phyloP scores from a whole-genome alignment of 2,797 vertebrate genomes.

The Malacoctenus gilli region DNA sequence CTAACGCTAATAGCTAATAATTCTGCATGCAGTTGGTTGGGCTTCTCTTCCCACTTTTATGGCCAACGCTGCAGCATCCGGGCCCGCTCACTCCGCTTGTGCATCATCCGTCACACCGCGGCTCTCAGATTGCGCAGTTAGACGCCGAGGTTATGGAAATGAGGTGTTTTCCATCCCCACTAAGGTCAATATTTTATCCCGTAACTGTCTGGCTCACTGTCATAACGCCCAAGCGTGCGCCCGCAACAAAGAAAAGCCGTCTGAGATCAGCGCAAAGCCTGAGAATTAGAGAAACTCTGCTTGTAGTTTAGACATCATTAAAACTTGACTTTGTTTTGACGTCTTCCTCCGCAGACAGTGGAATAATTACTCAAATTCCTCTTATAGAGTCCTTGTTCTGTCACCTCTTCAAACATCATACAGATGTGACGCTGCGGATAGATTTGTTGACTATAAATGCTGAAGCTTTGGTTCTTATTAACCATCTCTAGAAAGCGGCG shows the following conservation, averaged over 20 bases:
- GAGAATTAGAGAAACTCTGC: too few species aligned
- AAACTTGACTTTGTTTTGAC: too few species aligned
- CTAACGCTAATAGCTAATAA: conserved; percentile 59
- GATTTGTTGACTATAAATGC: too few species aligned
- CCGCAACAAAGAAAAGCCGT: background rate
- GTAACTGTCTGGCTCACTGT: background rate
- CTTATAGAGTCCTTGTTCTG: too few species aligned
- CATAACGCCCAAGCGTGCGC: background rate
- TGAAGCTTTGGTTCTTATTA: too few species aligned
- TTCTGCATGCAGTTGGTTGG: conserved; percentile 40
- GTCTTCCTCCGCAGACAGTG: too few species aligned
- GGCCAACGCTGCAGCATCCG: background rate
- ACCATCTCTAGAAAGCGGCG: too few species aligned
- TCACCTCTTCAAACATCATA: too few species aligned
- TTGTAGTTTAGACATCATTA: too few species aligned
- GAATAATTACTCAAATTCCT: too few species aligned
- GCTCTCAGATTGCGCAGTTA: conserved; percentile 10
- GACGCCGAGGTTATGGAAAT: background rate
- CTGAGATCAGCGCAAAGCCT: too few species aligned
- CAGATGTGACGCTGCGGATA: too few species aligned
- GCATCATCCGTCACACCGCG: conserved; percentile 25
- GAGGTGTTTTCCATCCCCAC: conserved; percentile 3
- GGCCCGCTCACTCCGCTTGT: conserved; percentile 5
- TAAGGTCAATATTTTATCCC: background rate
- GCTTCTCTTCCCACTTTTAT: conserved; percentile 32